Base-by-base conservation (phyloP, 2,888 invertebrate genomes). In the Maniola hyperantus region DNA sequence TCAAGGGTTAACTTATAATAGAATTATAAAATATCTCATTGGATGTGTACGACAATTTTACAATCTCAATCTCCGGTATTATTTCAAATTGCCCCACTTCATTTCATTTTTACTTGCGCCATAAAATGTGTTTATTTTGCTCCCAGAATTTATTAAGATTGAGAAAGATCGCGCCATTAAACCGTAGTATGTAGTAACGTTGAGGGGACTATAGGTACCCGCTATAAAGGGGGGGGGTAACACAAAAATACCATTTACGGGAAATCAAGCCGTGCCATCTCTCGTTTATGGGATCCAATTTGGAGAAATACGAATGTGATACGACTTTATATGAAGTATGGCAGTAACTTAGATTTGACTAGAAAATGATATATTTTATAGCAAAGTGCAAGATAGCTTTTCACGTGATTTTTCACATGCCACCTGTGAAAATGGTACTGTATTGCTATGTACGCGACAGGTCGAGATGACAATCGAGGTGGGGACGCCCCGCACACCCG, bases 161-260 rank as follows among this genome's bases (percentile, higher is more conserved):
- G 42, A 59, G 48, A 11, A 55, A 62, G 50, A 62, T 60, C 46
- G 26, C n/a, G 44, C 33, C 55, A 63, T 64, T 66, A 58, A 53
- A 65, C 42, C 39, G 48, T 36, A 60, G 60, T 63, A 55, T 55
- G 55, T 54, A 48, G 55, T 60, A 66, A 54, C 54, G 54, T 20
- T 20, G 10, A 54, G 42, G 10, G 10, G 15, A 54, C 10, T n/a
- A n/a, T n/a, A n/a, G n/a, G n/a, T n/a, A n/a, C n/a, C n/a, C 13
- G 42, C 42, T 11, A 13, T 39, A 39, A 57, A 42, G 57, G 39
- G 39, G 39, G 39, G 36, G 39, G 2, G 55, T 26, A 1, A 55
- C 18, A 8, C 18, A 55, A 55, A 55, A 18, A 18, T 10, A 10
- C 15, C 10, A 39, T 57, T 57, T 39, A 20, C 18, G 20, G 0